A percentile compares a stretch with the other conserved stretches of the same genome.
Evolutionary conservation across 2,113 vertebrate genomes (phyloP).

Genomic region (Dendropsophus ebraccatus): DNA sequence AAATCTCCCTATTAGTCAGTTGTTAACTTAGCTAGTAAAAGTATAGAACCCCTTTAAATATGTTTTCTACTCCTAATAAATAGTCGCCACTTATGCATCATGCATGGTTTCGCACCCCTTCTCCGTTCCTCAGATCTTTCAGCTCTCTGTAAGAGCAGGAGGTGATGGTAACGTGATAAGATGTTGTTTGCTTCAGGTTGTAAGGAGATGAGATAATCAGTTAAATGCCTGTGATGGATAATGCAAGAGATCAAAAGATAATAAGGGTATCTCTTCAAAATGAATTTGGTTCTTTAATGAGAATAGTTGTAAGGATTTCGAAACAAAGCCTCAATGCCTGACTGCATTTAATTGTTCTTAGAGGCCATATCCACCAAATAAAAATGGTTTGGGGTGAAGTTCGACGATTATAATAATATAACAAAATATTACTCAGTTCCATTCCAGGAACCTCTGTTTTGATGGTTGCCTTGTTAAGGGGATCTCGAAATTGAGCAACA

Average conservation of each 20-base stretch:
- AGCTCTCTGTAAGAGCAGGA: background rate
- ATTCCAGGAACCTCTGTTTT: background rate
- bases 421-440: constrained; percentile 23
- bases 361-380: constrained; percentile 28
- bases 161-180: background rate
- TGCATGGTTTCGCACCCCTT: background rate
- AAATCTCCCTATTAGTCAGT: no score
- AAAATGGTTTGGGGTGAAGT: constrained; percentile 17
- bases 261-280: constrained; percentile 18
- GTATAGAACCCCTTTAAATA: background rate
- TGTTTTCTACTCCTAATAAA: background rate
- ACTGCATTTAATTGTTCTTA: constrained; percentile 29
- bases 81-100: background rate
- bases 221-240: constrained; percentile 26
- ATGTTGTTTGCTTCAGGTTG: constrained; percentile 23
- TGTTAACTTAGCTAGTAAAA: background rate
- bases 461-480: background rate
- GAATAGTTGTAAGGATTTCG: constrained; percentile 4
- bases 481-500: constrained; percentile 1
- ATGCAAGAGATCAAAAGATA: constrained; percentile 21
- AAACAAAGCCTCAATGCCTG: constrained; percentile 18
- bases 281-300: constrained; percentile 29
- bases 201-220: constrained; percentile 7
- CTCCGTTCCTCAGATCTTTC: background rate
- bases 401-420: constrained; percentile 13